Conservation (phyloP, 2,888 invertebrate species). For the Microctonus aethiopoides region DNA sequence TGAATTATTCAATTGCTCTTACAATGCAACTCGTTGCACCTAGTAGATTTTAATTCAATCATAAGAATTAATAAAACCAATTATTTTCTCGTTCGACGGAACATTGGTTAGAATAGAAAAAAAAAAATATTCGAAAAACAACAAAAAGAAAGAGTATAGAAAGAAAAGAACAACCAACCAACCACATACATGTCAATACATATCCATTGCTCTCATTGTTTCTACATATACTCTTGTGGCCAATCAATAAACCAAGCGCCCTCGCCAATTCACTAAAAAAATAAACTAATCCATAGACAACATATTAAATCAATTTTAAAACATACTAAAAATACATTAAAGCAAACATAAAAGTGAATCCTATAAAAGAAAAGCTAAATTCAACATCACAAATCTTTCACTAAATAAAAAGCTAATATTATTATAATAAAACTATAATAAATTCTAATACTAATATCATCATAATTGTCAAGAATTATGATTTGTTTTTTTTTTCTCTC, state of each 20-base stretch:
- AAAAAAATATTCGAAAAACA: not conserved
- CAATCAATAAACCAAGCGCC: constrained; percentile 1
- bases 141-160: not conserved
- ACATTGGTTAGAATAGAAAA: constrained; percentile 1
- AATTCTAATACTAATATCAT: not conserved
- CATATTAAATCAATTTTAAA: too few species aligned
- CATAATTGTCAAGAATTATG: not conserved
- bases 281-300: not conserved
- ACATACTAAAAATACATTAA: too few species aligned
- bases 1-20: constrained; percentile 49
- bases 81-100: constrained; percentile 44
- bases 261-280: constrained; percentile 4
- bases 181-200: not conserved
- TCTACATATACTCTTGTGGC: not conserved
- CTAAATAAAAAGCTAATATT: too few species aligned
- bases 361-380: not conserved
- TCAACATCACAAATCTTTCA: not conserved
- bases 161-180: not conserved
- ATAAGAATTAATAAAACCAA: constrained; percentile 46
- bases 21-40: constrained; percentile 47
- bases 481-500: not conserved
- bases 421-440: not conserved
- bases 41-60: constrained; percentile 46
- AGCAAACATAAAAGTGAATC: too few species aligned
- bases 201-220: not conserved